Evolutionary conservation across 2,113 vertebrate genomes (phyloP), one percentile per base, ranked within the genome.

Genomic region (Glaucidium brasilianum): DNA sequence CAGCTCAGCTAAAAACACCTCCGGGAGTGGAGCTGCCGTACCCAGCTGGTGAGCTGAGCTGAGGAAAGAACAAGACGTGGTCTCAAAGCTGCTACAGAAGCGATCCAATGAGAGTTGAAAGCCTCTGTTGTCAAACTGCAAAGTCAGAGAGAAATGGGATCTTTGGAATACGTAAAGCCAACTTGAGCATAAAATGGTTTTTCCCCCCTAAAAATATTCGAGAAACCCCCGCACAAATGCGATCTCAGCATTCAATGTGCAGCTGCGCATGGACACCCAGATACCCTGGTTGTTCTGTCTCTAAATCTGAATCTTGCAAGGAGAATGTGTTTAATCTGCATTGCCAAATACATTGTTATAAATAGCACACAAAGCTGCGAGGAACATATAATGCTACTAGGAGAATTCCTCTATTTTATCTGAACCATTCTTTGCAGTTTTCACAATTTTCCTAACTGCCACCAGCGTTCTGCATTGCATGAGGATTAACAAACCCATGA

Each of bases 331-430:
- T 91, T 72, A 85, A 43, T 50, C 37, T 90, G 19, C 34, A 58
- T 63, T 85, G 45, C 26, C 82, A 91, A 94, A 88, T 75, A 82
- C 12, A 32, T 63, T 91, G n/a, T 20, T 90, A 73, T 93, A 96
- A 97, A 84, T 41, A 72, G 34, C 37, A 71, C 9, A 39, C 30
- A 74, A 43, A 78, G 60, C 67, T 63, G 37, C 16, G 39, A 76
- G 35, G 30, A 82, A 63, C 27, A 23, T 60, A 19, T 23, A 66
- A 35, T 1, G 7, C 47, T 84, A 87, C 75, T 55, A 68, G 56
- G 68, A 82, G 20, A 88, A 90, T 9, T 26, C 17, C 32, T 91
- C 68, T 18, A n/a, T 69, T 90, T 95, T 37, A 39, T 52, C 83
- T 58, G 27, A 60, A 49, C 41, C n/a, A 39, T 49, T 87, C 67